Base-by-base conservation (phyloP, 37 sponge, comb jelly and placozoan genomes). In the Hexactinellida sp. region DNA sequence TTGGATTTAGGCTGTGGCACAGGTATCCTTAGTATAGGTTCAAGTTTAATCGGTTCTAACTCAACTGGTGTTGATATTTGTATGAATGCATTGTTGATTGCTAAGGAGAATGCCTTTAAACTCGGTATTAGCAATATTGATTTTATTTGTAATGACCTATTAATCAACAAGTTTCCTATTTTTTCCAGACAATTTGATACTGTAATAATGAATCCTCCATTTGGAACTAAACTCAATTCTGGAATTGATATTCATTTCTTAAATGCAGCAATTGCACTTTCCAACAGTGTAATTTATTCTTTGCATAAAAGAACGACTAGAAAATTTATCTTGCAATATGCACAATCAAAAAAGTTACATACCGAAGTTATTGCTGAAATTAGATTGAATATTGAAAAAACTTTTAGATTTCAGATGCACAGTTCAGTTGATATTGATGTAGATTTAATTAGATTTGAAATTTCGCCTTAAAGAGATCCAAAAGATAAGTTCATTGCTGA, bases 191-290 rank as follows among this genome's bases (percentile, higher is more conserved):
- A 84, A 36, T 88, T 92, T 37, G 94, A 98, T 85, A 86, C 90
- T 0, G 93, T 93, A 1, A 87, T 98, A 0, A 95, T 90, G 93
- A 98, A 98, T 55, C 99, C 96, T 28, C 99, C 99, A 1, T 98
- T 95, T 91, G 99, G 99, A 5, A 91, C 91, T 30, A 88, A 92
- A 39, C 37, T 32, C n/a, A 86, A 92, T 37, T 1, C 1, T 0
- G 89, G 92, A 7, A 88, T 82, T 51, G 89, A 90, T 76, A 38
- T 83, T 5, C 37, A 36, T 19, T 94, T 92, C 54, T 39, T 95
- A 0, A 39, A 93, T 25, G 86, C 86, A 84, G 92, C 90, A 19
- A 85, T 93, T 13, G 0, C 39, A 21, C 83, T 91, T 39, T 52
- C 84, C 21, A 36, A 35, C 13, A 87, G 41, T 32, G 89, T 82